Percentiles rank a stretch among this genome's conserved stretches.
Evolutionary conservation across 2,888 invertebrate species (phyloP).

Genomic region (Meiosimyza platycephala): DNA sequence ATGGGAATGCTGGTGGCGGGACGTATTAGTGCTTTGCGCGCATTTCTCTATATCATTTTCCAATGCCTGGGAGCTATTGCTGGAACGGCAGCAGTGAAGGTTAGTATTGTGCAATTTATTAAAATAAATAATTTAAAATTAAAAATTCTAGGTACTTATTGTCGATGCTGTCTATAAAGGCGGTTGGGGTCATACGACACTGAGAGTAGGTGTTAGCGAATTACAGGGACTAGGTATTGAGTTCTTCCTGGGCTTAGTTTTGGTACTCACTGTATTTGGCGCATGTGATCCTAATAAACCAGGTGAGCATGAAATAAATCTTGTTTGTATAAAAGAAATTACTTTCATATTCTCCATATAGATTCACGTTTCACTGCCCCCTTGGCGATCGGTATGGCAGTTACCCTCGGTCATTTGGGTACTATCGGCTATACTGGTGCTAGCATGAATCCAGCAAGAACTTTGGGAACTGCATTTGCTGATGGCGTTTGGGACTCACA

Average conservation of each 20-base stretch:
- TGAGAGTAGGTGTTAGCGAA: slow-evolving; percentile 73
- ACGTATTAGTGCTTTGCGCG: slow-evolving; percentile 80
- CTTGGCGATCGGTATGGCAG: slow-evolving; percentile 88
- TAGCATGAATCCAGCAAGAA: slow-evolving; percentile 93
- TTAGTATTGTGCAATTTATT: slow-evolving; percentile 52
- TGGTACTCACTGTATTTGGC: slow-evolving; percentile 90
- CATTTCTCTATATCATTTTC: slow-evolving; percentile 81
- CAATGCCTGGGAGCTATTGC: slow-evolving; percentile 87
- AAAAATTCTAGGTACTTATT: slow-evolving; percentile 72
- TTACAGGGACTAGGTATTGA: slow-evolving; percentile 91
- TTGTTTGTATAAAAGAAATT: not conserved
- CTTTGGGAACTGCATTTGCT: slow-evolving; percentile 87
- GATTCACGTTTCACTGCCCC: slow-evolving; percentile 87
- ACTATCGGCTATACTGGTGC: slow-evolving; percentile 88
- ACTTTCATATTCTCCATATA: slow-evolving; percentile 48
- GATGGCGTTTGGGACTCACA: slow-evolving; percentile 80
- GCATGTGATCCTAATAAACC: slow-evolving; percentile 70
- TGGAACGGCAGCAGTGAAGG: slow-evolving; percentile 80
- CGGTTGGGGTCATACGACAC: slow-evolving; percentile 76
- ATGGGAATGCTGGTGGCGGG: slow-evolving; percentile 82
- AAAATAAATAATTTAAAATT: not conserved
- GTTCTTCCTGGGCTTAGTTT: slow-evolving; percentile 89
- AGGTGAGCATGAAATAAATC: slow-evolving; percentile 44
- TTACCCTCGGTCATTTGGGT: slow-evolving; percentile 85
- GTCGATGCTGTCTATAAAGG: slow-evolving; percentile 71